These are phyloP conservation scores for Ischnus inquisitorius DNA, from an alignment of 2,888 invertebrate species.

Conservation along the genomic window DNA sequence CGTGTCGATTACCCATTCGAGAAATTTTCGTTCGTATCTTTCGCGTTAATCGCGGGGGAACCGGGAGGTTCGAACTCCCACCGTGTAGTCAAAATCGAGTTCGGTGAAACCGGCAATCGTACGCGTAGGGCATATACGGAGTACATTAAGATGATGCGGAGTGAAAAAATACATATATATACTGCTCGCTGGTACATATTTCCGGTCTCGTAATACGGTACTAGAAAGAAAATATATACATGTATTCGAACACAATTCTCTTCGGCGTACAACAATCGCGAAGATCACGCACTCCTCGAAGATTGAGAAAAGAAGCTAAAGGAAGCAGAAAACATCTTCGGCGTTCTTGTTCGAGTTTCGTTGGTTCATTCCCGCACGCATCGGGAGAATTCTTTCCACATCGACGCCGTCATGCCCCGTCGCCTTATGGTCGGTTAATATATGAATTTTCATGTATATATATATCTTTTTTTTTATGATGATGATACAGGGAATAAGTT, in stretches of 20 bases:
- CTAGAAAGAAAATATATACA: background rate
- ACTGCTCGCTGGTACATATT: background rate
- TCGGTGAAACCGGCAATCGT: slow-evolving; percentile 7
- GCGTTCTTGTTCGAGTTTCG: background rate
- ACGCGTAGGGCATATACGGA: background rate
- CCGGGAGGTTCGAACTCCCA: slow-evolving; percentile 42
- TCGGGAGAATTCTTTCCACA: slow-evolving; percentile 8
- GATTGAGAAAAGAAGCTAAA: background rate
- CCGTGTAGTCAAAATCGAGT: slow-evolving; percentile 24
- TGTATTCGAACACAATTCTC: too few relatives aligned
- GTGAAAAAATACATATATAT: background rate
- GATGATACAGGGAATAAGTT: background rate
- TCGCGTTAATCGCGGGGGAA: slow-evolving; percentile 56
- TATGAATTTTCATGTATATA: slow-evolving; percentile 28
- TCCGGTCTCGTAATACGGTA: slow-evolving; percentile 5
- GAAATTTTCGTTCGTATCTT: slow-evolving; percentile 53
- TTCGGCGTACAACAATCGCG: too few relatives aligned
- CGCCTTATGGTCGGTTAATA: slow-evolving; percentile 33
- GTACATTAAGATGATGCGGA: background rate
- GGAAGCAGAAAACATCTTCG: slow-evolving; percentile 22
- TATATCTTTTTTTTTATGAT: slow-evolving; percentile 6
- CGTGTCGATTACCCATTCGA: slow-evolving; percentile 61
- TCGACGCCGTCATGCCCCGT: slow-evolving; percentile 15
- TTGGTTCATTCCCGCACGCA: background rate
- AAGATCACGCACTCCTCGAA: background rate